Evolutionary conservation across 2,797 vertebrate genomes (phyloP).

Genomic region (Acrossocheilus wenchowensis): DNA sequence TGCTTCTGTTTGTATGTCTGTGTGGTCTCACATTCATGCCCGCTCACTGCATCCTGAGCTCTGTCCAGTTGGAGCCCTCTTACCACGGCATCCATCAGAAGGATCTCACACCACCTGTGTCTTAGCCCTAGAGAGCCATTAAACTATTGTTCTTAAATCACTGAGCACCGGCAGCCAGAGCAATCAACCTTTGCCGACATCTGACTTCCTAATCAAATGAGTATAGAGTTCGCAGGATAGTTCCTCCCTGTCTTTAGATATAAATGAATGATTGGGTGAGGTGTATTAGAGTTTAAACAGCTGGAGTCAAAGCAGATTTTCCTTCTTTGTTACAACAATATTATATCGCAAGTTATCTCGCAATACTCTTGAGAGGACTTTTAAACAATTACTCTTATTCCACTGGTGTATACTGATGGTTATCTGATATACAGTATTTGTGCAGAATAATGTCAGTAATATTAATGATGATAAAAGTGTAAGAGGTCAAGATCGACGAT

Average conservation of each 20-base stretch:
- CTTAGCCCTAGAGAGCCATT: constrained; percentile 41
- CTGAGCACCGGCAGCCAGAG: background rate
- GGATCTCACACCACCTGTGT: constrained; percentile 30
- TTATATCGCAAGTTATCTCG: background rate
- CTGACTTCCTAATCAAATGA: constrained; percentile 45
- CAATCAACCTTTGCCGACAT: constrained; percentile 46
- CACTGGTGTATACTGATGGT: background rate
- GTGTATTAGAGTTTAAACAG: constrained; percentile 20
- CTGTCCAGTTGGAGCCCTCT: constrained; percentile 30
- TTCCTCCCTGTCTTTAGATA: constrained; percentile 31
- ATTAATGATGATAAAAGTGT: background rate
- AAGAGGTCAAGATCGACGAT: background rate
- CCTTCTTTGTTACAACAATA: background rate
- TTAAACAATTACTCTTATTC: constrained; percentile 17
- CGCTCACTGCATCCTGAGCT: constrained; percentile 40
- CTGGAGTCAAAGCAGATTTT: constrained; percentile 16
- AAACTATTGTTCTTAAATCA: constrained; percentile 47
- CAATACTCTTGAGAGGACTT: constrained; percentile 7
- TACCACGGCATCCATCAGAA: constrained; percentile 32
- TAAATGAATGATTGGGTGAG: background rate
- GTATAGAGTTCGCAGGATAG: background rate
- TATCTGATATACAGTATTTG: constrained; percentile 8
- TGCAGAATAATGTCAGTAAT: background rate
- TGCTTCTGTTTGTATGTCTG: constrained; percentile 33
- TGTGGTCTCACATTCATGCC: constrained; percentile 38